Base-by-base conservation (phyloP, 1,140 invertebrate genomes). In the Leptinotarsa lineolata region DNA sequence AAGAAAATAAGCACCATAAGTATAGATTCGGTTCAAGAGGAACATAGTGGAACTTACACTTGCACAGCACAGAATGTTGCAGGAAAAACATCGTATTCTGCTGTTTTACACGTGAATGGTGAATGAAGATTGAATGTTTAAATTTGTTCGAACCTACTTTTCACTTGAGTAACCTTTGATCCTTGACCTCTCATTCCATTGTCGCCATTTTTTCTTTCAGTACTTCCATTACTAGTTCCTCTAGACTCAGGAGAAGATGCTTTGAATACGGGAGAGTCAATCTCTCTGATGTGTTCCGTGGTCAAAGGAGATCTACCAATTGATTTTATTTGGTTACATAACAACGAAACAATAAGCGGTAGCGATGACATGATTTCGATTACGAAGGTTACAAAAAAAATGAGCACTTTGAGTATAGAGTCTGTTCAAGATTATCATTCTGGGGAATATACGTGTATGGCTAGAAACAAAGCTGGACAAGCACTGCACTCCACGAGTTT, bases 401-500 rank as follows among this genome's bases (percentile, higher is more conserved):
- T 92, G 78, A 94, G 92, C 78, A 90, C 92, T 78, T 85, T 95
- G 76, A 92, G 90, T 72, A 93, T 95, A 79, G 90, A 93, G 78
- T 90, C 90, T 73, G 91, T 93, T 30, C 88, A 89, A 72, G 91
- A 91, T 48, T 86, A 88, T 65, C 93, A 96, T 83, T 89, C 89
- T 81, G 92, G 93, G 75, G 90, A 90, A 76, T 96, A 95, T 80
- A 94, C 92, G 74, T 96, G 94, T 84, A 88, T 90, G 77, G 92
- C 91, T 61, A 90, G 86, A 78, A 94, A 93, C 86, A 86, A 85
- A 72, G 94, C 93, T 22, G 92, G 91, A 72, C 90, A 87, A 61
- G 89, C 88, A 78, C 91, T 89, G 81, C 89, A 91, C 83, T 90
- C 91, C 78, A 89, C 92, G 75, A 86, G 87, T 79, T 86, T 94